Evolutionary conservation across 2,113 vertebrate species (phyloP).

Genomic region (Bettongia penicillata): DNA sequence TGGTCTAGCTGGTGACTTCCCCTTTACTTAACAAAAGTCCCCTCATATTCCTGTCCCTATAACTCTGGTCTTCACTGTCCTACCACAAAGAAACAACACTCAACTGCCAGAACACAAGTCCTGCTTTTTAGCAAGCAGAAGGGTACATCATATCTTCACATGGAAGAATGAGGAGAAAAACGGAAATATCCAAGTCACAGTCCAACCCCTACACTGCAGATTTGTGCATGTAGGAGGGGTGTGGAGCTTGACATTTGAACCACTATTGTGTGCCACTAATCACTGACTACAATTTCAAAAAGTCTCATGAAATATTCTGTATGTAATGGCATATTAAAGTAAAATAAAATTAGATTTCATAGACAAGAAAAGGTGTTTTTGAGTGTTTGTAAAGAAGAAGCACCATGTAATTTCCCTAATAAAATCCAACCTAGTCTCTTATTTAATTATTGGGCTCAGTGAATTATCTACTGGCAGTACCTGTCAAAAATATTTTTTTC

Average conservation of each 20-base stretch:
- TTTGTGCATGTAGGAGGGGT: neutral
- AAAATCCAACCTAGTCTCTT: neutral
- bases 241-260: neutral
- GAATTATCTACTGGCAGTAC: neutral
- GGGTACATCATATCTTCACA: neutral
- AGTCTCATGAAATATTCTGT: neutral
- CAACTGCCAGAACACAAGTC: neutral
- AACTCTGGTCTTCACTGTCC: neutral
- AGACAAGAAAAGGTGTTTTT: neutral
- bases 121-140: neutral
- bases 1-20: constrained; percentile 84
- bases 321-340: neutral
- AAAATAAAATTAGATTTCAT: neutral
- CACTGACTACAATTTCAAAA: neutral
- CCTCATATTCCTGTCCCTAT: neutral
- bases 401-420: neutral
- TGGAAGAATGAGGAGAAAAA: neutral
- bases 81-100: neutral
- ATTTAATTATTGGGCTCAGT: neutral
- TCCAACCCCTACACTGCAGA: neutral
- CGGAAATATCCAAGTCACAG: neutral
- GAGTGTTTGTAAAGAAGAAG: neutral
- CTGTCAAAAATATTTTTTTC: neutral
- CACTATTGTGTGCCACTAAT: neutral
- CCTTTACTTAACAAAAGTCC: constrained; percentile 72